phyloP scores from a whole-genome alignment of 2,113 vertebrate species.

The Dipodomys stephensi region DNA sequence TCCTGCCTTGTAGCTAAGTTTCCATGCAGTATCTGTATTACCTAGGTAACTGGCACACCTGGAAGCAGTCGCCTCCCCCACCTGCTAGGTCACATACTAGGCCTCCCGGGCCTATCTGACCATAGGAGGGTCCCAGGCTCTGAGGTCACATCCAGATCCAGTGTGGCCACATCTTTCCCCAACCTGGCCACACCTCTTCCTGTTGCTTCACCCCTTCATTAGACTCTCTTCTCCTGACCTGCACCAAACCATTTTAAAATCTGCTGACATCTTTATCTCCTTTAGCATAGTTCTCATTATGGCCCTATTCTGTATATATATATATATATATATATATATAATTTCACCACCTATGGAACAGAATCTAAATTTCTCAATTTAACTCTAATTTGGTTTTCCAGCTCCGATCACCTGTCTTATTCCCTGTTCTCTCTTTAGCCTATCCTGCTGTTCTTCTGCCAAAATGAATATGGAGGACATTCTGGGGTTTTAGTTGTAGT shows the following conservation, averaged over 20 bases:
- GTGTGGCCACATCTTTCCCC: too few relatives aligned
- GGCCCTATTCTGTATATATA: neutral
- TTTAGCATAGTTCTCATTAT: neutral
- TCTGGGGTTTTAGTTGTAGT: neutral
- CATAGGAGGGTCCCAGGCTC: too few relatives aligned
- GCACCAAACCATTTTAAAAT: neutral
- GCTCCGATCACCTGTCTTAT: neutral
- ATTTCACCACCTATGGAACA: neutral
- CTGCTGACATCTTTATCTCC: neutral
- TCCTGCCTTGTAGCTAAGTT: too few relatives aligned
- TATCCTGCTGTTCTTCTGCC: neutral
- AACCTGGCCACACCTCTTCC: too few relatives aligned
- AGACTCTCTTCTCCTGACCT: neutral
- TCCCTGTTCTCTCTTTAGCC: neutral
- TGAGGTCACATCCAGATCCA: too few relatives aligned
- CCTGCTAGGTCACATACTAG: too few relatives aligned
- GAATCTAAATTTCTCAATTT: constrained; percentile 6
- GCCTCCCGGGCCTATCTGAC: too few relatives aligned
- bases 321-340: too few relatives aligned
- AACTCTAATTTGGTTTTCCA: neutral
- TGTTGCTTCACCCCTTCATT: neutral
- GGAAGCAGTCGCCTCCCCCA: too few relatives aligned
- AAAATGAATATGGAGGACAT: neutral
- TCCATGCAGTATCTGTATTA: too few relatives aligned
- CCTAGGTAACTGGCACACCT: too few relatives aligned